phyloP scores from a whole-genome alignment of 2,888 invertebrate species.

The Empis stercorea region DNA sequence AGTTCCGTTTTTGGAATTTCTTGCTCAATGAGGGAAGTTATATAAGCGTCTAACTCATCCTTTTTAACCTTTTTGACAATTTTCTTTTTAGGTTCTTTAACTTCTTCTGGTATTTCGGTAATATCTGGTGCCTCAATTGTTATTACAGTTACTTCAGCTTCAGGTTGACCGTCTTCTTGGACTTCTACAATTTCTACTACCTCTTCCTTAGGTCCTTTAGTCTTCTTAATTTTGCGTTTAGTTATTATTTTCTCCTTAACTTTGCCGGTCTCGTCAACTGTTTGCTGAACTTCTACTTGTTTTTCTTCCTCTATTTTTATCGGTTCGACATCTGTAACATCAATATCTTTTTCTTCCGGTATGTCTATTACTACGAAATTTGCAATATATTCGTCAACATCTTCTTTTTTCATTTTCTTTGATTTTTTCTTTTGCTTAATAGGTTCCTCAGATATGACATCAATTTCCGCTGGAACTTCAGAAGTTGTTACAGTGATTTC shows the following conservation, averaged over 20 bases:
- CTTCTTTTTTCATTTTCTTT: constrained; percentile 24
- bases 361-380: constrained; percentile 28
- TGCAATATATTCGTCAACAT: constrained; percentile 24
- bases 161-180: constrained; percentile 34
- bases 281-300: constrained; percentile 33
- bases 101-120: constrained; percentile 13
- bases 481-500: constrained; percentile 28
- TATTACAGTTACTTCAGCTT: constrained; percentile 34
- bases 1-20: constrained; percentile 35
- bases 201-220: constrained; percentile 34
- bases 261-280: constrained; percentile 27
- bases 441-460: constrained; percentile 16
- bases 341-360: constrained; percentile 17
- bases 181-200: constrained; percentile 35
- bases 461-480: constrained; percentile 20
- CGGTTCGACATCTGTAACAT: constrained; percentile 11
- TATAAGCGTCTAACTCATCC: constrained; percentile 32
- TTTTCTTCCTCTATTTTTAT: constrained; percentile 24
- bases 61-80: constrained; percentile 31
- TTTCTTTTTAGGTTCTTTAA: constrained; percentile 27
- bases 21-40: constrained; percentile 30
- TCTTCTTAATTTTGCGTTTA: constrained; percentile 33
- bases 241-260: constrained; percentile 26
- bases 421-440: constrained; percentile 23
- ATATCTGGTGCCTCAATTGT: constrained; percentile 14